Conservation (phyloP, 2,888 invertebrate genomes). For the Cosmopolites sordidus region DNA sequence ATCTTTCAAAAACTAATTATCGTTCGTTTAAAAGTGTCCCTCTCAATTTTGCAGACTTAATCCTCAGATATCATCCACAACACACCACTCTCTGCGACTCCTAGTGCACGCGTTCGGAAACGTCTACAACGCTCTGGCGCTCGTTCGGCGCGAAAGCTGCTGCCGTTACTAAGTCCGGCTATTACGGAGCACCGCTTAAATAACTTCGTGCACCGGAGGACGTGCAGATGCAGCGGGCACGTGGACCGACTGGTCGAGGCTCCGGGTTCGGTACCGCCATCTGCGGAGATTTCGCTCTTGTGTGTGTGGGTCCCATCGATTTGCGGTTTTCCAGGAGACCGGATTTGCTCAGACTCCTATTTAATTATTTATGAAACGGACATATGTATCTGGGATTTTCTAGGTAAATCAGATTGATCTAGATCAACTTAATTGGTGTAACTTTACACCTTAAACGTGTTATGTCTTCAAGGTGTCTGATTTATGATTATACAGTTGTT, state of each 20-base stretch:
- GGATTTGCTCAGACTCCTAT: no score
- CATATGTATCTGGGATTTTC: no score
- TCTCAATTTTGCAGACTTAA: background rate
- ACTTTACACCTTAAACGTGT: no score
- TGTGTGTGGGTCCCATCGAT: background rate
- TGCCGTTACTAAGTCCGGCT: slow-evolving; percentile 39
- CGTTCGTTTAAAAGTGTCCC: background rate
- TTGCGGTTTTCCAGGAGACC: no score
- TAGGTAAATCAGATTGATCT: no score
- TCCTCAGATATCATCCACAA: slow-evolving; percentile 43
- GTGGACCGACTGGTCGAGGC: background rate
- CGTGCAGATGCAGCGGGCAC: slow-evolving; percentile 28
- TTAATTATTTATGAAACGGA: no score
- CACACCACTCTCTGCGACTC: slow-evolving; percentile 46
- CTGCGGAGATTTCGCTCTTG: background rate
- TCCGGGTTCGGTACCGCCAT: slow-evolving; percentile 2
- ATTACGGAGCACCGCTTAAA: slow-evolving; percentile 42
- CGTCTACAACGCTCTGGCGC: slow-evolving; percentile 33
- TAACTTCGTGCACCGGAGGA: slow-evolving; percentile 31
- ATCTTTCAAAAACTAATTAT: background rate
- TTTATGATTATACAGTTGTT: no score
- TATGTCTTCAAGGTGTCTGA: no score
- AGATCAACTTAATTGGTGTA: no score
- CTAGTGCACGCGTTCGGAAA: slow-evolving; percentile 18
- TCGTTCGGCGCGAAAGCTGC: slow-evolving; percentile 40